phyloP scores from a whole-genome alignment of 2,888 invertebrate species.

The Euspilapteryx auroguttella region DNA sequence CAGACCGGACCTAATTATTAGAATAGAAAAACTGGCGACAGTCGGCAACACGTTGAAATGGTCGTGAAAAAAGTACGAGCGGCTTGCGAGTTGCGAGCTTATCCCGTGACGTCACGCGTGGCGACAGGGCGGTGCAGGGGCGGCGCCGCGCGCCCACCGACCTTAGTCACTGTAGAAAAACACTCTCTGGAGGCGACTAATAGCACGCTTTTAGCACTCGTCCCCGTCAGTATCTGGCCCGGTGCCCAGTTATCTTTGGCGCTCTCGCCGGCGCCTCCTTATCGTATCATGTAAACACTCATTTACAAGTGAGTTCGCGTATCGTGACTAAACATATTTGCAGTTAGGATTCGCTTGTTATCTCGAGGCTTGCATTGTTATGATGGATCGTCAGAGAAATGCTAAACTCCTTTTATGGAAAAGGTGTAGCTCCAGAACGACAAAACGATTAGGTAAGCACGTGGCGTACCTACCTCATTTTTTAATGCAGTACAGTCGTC shows the following conservation, averaged over 20 bases:
- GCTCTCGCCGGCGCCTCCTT: slow-evolving; percentile 40
- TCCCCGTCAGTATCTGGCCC: slow-evolving; percentile 23
- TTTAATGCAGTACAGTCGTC: too few relatives aligned
- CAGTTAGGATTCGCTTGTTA: slow-evolving; percentile 39
- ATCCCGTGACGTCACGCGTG: slow-evolving; percentile 40
- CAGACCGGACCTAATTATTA: slow-evolving; percentile 41
- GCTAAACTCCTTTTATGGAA: too few relatives aligned
- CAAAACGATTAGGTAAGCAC: too few relatives aligned
- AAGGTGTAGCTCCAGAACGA: too few relatives aligned
- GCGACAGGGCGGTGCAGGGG: slow-evolving; percentile 51
- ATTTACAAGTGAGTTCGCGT: slow-evolving; percentile 43
- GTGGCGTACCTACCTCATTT: too few relatives aligned
- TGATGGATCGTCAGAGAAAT: too few relatives aligned
- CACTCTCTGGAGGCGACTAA: slow-evolving; percentile 29
- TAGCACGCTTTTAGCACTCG: slow-evolving; percentile 49
- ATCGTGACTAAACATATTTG: slow-evolving; percentile 32
- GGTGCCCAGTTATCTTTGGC: slow-evolving; percentile 35
- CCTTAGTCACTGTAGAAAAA: slow-evolving; percentile 24
- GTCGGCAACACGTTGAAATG: slow-evolving; percentile 46
- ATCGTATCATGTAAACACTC: slow-evolving; percentile 45
- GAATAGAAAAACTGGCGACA: slow-evolving; percentile 49
- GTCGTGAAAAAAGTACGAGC: slow-evolving; percentile 42
- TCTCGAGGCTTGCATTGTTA: too few relatives aligned
- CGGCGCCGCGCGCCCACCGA: slow-evolving; percentile 34
- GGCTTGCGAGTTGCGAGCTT: slow-evolving; percentile 22